Base-by-base conservation (phyloP, 1,140 invertebrate species). In the Zaprionus nigranus region DNA sequence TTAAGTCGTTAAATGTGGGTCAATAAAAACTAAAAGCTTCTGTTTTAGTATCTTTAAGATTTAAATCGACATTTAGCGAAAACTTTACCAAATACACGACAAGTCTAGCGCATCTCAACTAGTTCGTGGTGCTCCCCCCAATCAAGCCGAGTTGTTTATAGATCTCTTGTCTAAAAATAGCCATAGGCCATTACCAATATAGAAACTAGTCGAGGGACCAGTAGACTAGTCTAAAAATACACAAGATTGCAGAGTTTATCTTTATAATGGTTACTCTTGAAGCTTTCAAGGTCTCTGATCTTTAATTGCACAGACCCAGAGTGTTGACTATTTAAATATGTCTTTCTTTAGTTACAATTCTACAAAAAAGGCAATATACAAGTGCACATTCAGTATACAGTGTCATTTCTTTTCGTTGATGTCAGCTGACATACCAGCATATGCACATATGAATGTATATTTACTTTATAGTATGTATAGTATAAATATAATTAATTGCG, bases 1-100 rank as follows among this genome's bases (percentile, higher is more conserved):
- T 36, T 59, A 68, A 70, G 30, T 70, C 51, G 53, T 71, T 66
- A 56, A 72, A 82, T 82, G 75, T 83, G 72, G 81, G 81, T 79
- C 77, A 79, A 83, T 72, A 43, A 51, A 53, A 80, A 61, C 58
- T 28, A 53, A 38, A 20, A 40, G 54, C 51, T 64, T 12, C 60
- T 17, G 28, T 46, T 79, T 81, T 62, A 46, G 7, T 64, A 22
- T 11, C 20, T 22, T 12, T 43, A 17, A 43, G n/a, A 43, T 76
- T 81, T 28, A 9, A 49, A 53, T 67, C 76, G 49, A 30, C 43
- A 71, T 81, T 49, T 7, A 49, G 34, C 12, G 28, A 69, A 81
- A 81, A 81, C 72, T 77, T 81, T 43, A n/a, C 56, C 51, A 66
- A 75, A 82, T 49, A 62, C 67, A 66, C 63, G 40, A 78, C 69